Conservation (phyloP, 1,140 invertebrate species). For the Saccostrea echinata region DNA sequence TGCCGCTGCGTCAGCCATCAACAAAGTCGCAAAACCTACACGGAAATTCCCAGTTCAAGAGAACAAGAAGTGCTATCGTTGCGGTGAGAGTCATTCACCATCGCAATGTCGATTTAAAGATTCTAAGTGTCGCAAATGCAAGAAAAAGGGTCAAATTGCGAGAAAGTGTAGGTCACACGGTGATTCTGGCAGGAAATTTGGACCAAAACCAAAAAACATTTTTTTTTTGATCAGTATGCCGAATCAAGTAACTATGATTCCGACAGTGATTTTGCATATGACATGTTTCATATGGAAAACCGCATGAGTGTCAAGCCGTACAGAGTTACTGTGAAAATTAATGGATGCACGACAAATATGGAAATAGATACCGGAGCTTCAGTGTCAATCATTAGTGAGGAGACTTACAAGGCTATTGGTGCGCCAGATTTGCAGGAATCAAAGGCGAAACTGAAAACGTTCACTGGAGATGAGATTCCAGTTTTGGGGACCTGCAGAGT, state of each 20-base stretch:
- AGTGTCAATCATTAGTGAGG: slow-evolving; percentile 47
- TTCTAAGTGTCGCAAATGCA: slow-evolving; percentile 47
- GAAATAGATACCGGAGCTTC: slow-evolving; percentile 54
- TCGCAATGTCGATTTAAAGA: slow-evolving; percentile 46
- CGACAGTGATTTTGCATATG: slow-evolving; percentile 28
- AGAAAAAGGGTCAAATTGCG: slow-evolving; percentile 46
- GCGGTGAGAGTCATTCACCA: slow-evolving; percentile 24
- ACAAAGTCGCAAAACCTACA: not conserved
- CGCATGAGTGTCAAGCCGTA: too few relatives aligned
- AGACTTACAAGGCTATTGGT: slow-evolving; percentile 20
- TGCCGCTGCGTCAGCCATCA: not conserved
- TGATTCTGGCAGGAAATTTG: not conserved
- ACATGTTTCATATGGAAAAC: not conserved
- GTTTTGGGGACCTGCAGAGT: slow-evolving; percentile 46
- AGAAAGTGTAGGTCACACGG: slow-evolving; percentile 46
- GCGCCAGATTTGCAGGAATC: not conserved
- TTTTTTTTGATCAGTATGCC: slow-evolving; percentile 5
- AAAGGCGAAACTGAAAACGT: slow-evolving; percentile 51
- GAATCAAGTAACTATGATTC: slow-evolving; percentile 4
- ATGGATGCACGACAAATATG: too few relatives aligned
- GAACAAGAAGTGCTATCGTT: not conserved
- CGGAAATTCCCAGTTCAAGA: not conserved
- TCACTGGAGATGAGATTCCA: slow-evolving; percentile 52
- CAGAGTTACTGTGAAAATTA: slow-evolving; percentile 29
- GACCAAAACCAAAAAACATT: not conserved